Evolutionary conservation across 2,888 invertebrate genomes (phyloP).

Genomic region (Tenthredo distinguenda): DNA sequence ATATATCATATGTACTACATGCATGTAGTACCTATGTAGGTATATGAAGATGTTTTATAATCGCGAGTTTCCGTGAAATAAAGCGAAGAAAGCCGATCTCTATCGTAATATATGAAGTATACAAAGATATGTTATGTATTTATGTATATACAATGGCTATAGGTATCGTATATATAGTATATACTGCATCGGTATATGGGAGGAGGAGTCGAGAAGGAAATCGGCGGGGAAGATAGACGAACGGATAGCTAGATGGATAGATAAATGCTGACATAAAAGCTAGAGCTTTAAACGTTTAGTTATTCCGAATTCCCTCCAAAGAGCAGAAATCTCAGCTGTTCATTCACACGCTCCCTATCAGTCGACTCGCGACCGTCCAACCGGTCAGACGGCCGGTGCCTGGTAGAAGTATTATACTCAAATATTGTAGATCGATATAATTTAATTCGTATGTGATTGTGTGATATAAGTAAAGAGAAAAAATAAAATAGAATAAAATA

Average conservation of each 20-base stretch:
- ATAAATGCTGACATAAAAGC: background rate
- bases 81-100: background rate
- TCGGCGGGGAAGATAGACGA: background rate
- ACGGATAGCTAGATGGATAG: background rate
- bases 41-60: background rate
- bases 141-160: background rate
- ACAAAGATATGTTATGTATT: background rate
- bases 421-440: background rate
- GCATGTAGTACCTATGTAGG: background rate
- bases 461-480: background rate
- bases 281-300: background rate
- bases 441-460: background rate
- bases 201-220: background rate
- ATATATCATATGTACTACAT: background rate
- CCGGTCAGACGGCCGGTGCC: constrained; percentile 72
- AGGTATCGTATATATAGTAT: background rate
- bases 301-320: constrained; percentile 59
- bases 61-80: constrained; percentile 28
- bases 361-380: constrained; percentile 74
- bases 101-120: too few species aligned
- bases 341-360: constrained; percentile 72
- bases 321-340: constrained; percentile 73
- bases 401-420: background rate
- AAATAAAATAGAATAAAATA: background rate
- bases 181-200: background rate